Percentiles rank a stretch among this genome's conserved stretches.
Evolutionary conservation across 2,797 vertebrate species (phyloP).

Genomic region (Eurystomus glaucurus): DNA sequence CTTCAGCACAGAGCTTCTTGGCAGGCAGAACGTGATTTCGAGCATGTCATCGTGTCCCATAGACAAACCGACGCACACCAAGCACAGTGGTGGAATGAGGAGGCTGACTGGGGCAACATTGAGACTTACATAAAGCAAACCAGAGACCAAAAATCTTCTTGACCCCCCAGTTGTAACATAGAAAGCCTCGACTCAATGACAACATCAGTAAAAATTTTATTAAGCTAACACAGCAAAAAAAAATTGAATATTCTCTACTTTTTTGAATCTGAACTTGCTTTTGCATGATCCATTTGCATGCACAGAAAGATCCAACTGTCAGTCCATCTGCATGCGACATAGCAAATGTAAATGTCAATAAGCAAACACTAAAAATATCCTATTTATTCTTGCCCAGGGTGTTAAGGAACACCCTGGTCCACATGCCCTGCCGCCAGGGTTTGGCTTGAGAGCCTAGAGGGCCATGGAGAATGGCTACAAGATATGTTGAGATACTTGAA

Average conservation of each 20-base stretch:
- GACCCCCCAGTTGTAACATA: background rate
- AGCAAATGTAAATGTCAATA: background rate
- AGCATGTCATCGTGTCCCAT: background rate
- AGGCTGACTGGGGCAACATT: background rate
- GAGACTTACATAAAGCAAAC: background rate
- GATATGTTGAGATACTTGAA: background rate
- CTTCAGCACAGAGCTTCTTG: background rate
- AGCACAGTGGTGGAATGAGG: accelerated
- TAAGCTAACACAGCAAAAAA: background rate
- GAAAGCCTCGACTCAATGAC: background rate
- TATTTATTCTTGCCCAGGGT: background rate
- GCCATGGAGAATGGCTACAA: background rate
- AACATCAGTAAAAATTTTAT: background rate
- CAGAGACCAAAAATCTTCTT: background rate
- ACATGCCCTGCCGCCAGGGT: background rate
- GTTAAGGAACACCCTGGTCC: background rate
- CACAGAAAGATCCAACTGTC: background rate
- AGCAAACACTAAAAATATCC: background rate
- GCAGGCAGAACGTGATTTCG: background rate
- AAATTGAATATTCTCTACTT: background rate
- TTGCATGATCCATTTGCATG: background rate
- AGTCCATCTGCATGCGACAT: background rate
- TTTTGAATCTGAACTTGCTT: background rate
- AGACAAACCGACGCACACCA: background rate
- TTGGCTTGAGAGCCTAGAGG: background rate